Evolutionary conservation across 1,140 invertebrate genomes (phyloP).

Genomic region (Pseudoatta argentina): DNA sequence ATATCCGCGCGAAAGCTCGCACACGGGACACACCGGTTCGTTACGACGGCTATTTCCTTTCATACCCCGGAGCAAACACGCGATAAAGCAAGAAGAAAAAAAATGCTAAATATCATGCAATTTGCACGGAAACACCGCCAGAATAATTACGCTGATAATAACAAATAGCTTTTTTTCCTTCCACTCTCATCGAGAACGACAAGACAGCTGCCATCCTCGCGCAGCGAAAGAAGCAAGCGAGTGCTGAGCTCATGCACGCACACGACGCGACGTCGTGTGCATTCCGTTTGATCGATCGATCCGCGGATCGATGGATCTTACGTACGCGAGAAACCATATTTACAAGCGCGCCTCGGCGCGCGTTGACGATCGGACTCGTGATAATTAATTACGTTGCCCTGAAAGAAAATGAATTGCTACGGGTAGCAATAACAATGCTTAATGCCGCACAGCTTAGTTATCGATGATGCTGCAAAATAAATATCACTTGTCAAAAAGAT

Average conservation of each 20-base stretch:
- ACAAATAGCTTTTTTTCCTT: conserved; percentile 57
- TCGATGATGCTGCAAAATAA: conserved; percentile 73
- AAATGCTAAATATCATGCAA: conserved; percentile 63
- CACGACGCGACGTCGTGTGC: conserved; percentile 49
- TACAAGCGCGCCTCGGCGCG: conserved; percentile 46
- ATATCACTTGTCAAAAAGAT: conserved; percentile 67
- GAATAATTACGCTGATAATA: conserved; percentile 69
- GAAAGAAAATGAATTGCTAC: conserved; percentile 71
- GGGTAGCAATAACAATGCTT: conserved; percentile 69
- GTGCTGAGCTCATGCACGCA: conserved; percentile 56
- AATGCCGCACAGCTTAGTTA: conserved; percentile 66
- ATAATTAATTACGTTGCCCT: conserved; percentile 72
- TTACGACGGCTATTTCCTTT: conserved; percentile 26
- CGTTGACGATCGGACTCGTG: conserved; percentile 58
- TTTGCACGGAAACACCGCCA: conserved; percentile 41
- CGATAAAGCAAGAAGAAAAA: conserved; percentile 5
- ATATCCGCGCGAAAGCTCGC: conserved; percentile 38
- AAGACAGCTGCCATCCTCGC: conserved; percentile 68
- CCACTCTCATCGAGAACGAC: conserved; percentile 36
- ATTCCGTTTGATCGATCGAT: conserved; percentile 73
- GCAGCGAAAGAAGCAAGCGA: conserved; percentile 38
- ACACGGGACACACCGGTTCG: not conserved
- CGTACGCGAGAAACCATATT: conserved; percentile 66
- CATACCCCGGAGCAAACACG: not conserved
- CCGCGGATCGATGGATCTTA: conserved; percentile 71